These are phyloP conservation scores for Galemys pyrenaicus DNA, from an alignment of 2,113 vertebrate genomes.

Conservation along the genomic window DNA sequence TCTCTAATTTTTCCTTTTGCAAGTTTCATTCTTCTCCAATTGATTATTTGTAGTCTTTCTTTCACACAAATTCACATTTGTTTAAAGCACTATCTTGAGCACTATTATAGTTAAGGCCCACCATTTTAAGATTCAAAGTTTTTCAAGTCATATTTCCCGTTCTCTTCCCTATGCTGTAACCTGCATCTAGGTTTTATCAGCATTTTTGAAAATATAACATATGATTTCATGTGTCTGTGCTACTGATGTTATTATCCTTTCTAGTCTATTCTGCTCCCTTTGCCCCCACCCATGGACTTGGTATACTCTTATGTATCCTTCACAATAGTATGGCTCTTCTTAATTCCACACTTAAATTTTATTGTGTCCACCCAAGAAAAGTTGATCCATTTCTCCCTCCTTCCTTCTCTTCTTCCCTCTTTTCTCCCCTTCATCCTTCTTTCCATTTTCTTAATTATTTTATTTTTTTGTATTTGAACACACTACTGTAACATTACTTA, in stretches of 20 bases:
- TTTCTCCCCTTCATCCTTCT: background rate
- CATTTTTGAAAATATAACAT: background rate
- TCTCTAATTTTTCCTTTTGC: background rate
- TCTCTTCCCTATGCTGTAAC: background rate
- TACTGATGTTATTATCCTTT: background rate
- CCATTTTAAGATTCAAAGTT: background rate
- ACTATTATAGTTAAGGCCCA: background rate
- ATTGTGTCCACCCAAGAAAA: background rate
- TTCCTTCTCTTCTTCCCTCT: background rate
- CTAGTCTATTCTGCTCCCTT: no score
- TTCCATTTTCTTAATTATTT: background rate
- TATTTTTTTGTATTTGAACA: background rate
- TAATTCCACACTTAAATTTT: background rate
- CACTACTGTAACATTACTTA: background rate
- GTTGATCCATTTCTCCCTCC: background rate
- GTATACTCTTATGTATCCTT: background rate
- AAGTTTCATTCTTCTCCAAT: background rate
- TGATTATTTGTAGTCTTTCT: conserved; percentile 5
- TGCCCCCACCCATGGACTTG: background rate
- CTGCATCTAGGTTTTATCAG: background rate
- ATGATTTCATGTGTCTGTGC: background rate
- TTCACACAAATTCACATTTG: background rate
- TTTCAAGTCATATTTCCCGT: background rate
- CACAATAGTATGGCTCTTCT: background rate
- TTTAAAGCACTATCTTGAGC: background rate